These are phyloP conservation scores for Plecturocebus donacophilus DNA, from an alignment of 2,113 vertebrate species.

Conservation along the genomic window DNA sequence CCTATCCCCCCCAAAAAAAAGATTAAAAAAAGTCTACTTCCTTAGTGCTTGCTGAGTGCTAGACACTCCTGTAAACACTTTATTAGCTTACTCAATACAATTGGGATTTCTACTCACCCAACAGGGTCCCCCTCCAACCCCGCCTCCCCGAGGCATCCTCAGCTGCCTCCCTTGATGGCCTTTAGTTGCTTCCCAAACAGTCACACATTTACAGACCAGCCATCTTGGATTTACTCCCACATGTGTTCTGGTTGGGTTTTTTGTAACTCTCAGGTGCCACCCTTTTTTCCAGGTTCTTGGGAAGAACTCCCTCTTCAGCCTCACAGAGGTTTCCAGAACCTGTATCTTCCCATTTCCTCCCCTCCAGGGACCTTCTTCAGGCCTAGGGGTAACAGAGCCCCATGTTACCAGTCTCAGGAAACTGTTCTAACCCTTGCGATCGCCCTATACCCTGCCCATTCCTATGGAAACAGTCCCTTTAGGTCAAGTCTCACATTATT, in stretches of 20 bases:
- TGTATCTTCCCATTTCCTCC: neutral
- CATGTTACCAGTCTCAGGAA: neutral
- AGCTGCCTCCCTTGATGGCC: neutral
- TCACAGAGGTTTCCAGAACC: neutral
- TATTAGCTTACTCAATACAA: neutral
- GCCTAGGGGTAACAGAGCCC: neutral
- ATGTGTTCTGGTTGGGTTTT: neutral
- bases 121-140: neutral
- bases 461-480: neutral
- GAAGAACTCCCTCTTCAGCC: neutral
- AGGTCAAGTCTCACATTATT: neutral
- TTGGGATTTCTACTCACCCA: neutral
- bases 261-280: neutral
- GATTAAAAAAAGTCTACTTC: neutral
- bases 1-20: too few relatives aligned
- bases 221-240: neutral
- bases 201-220: neutral
- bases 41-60: neutral
- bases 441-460: neutral
- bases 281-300: neutral
- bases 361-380: neutral
- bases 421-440: neutral
- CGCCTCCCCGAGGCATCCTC: neutral
- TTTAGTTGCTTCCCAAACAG: conserved; percentile 5
- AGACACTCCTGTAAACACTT: neutral